A percentile compares a stretch with the other conserved stretches of the same genome.
These are phyloP conservation scores for Anorthoa munda DNA, from an alignment of 2,888 invertebrate genomes.

Conservation along the genomic window DNA sequence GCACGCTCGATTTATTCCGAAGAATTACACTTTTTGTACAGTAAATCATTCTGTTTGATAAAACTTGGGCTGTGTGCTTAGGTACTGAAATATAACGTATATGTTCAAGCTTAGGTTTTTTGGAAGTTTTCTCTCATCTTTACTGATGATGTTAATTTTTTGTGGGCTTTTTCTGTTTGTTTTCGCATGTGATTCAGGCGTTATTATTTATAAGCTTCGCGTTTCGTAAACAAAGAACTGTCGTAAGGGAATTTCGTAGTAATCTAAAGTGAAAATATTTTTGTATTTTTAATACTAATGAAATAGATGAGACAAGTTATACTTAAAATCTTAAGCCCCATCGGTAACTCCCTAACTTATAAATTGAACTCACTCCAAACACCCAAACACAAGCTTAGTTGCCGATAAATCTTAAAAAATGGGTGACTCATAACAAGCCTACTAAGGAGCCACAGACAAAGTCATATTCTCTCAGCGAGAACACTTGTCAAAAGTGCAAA, in stretches of 20 bases:
- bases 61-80: conserved; percentile 26
- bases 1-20: conserved; percentile 53
- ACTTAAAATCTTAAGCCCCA: background rate
- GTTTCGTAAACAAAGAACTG: background rate
- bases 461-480: too few relatives aligned
- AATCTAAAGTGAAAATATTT: background rate
- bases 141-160: conserved; percentile 52
- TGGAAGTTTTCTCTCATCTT: conserved; percentile 13
- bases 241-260: background rate
- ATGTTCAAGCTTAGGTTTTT: conserved; percentile 28
- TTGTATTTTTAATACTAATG: background rate
- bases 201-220: background rate
- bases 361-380: background rate
- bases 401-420: too few relatives aligned
- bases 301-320: background rate
- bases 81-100: conserved; percentile 31
- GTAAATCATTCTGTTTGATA: conserved; percentile 48
- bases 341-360: background rate
- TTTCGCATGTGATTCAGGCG: background rate
- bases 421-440: too few relatives aligned
- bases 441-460: too few relatives aligned
- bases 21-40: conserved; percentile 49
- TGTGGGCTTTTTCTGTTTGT: background rate
- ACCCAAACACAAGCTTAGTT: too few relatives aligned
- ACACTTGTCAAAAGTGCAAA: too few relatives aligned